Percentiles rank a stretch among this genome's conserved stretches.
Evolutionary conservation across 2,113 vertebrate genomes (phyloP).

Genomic region (Macrotis lagotis): DNA sequence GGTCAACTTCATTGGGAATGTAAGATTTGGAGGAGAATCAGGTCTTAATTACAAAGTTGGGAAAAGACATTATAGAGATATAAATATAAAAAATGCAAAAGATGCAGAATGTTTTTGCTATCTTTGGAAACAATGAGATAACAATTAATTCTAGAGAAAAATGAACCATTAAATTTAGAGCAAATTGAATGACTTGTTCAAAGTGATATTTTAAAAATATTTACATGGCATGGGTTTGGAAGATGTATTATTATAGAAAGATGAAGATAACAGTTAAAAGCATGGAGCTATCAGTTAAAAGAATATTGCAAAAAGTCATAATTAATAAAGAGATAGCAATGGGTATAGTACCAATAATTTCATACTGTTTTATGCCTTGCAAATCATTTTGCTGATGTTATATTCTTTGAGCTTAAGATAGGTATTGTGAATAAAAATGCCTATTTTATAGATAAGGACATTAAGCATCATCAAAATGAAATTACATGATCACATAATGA

Average conservation of each 20-base stretch:
- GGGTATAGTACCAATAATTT: neutral
- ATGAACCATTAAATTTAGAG: neutral
- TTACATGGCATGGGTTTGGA: neutral
- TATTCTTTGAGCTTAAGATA: neutral
- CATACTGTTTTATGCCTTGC: neutral
- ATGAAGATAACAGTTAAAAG: no score
- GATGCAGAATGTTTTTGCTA: neutral
- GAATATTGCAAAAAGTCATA: neutral
- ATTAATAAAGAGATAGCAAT: neutral
- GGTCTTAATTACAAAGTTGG: neutral
- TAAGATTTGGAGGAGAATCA: neutral
- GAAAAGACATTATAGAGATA: neutral
- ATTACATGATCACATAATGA: neutral
- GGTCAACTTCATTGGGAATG: neutral
- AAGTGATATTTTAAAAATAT: neutral
- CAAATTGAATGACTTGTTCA: neutral
- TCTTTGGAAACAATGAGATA: neutral
- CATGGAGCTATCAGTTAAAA: neutral
- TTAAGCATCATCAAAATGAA: neutral
- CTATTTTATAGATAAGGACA: neutral
- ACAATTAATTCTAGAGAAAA: neutral
- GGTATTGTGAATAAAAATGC: neutral
- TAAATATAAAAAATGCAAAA: neutral
- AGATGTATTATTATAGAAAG: neutral
- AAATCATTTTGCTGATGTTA: neutral